phyloP scores from a whole-genome alignment of 2,888 invertebrate genomes.

The Scrobipalpa atriplicella region DNA sequence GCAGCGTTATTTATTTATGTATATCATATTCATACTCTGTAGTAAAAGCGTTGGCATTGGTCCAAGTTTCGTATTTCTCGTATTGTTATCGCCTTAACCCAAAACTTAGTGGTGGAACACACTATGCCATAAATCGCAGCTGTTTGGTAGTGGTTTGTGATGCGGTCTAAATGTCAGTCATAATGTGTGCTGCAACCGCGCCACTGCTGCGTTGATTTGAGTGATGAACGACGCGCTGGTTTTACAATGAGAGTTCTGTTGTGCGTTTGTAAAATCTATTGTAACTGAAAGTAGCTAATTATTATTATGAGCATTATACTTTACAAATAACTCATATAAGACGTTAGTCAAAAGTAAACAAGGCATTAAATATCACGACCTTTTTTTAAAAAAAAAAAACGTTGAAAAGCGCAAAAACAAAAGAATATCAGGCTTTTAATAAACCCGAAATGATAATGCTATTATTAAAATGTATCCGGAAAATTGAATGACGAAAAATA shows the following conservation, averaged over 20 bases:
- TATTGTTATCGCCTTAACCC: constrained; percentile 47
- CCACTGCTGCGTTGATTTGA: background rate
- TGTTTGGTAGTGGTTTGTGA: constrained; percentile 7
- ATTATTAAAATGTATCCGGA: background rate
- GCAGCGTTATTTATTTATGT: constrained; percentile 23
- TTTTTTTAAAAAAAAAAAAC: background rate
- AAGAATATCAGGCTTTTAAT: background rate
- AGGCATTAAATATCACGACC: background rate
- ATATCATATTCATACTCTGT: constrained; percentile 38
- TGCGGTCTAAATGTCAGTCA: constrained; percentile 13
- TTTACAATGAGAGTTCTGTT: no score
- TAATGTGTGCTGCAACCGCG: constrained; percentile 6
- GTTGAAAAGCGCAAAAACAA: background rate
- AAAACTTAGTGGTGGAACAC: constrained; percentile 36
- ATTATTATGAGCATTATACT: no score
- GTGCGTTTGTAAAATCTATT: no score
- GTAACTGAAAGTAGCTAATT: no score
- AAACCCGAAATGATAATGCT: background rate
- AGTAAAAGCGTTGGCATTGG: constrained; percentile 44
- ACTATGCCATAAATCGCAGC: constrained; percentile 19
- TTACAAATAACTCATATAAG: no score
- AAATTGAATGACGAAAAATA: background rate
- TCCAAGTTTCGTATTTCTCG: constrained; percentile 43
- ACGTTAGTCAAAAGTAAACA: background rate
- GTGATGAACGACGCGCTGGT: no score